Conservation (phyloP, 2,113 vertebrate species). For the Micronisus gabar region DNA sequence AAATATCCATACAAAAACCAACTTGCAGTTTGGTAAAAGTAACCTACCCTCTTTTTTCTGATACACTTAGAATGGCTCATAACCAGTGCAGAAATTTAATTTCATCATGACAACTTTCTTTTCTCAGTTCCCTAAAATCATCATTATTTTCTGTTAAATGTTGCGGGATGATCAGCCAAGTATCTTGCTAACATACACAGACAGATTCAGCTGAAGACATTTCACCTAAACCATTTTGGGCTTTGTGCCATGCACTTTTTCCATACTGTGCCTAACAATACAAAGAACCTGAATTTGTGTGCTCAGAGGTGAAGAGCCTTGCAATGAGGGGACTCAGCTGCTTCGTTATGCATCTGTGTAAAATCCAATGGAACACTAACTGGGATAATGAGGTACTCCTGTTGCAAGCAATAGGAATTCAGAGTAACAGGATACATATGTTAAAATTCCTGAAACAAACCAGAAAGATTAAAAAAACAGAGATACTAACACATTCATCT, state of each 20-base stretch:
- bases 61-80: not conserved
- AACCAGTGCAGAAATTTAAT: not conserved
- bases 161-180: not conserved
- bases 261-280: not conserved
- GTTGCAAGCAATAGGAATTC: not conserved
- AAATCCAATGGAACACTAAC: not conserved
- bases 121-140: not conserved
- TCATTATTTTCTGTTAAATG: not conserved
- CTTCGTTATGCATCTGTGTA: accelerated
- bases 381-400: not conserved
- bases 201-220: not conserved
- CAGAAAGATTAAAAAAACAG: not conserved
- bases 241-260: not conserved
- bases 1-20: not conserved
- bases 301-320: not conserved
- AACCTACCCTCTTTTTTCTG: not conserved
- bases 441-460: not conserved
- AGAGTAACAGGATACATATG: not conserved
- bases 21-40: not conserved
- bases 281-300: not conserved
- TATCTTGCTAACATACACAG: not conserved
- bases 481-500: not conserved
- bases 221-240: not conserved
- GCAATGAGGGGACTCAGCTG: not conserved
- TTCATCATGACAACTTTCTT: not conserved